A percentile compares a stretch with the other conserved stretches of the same genome.
Evolutionary conservation across 1,140 invertebrate species (phyloP).

Genomic region (Choristoneura fumiferana): DNA sequence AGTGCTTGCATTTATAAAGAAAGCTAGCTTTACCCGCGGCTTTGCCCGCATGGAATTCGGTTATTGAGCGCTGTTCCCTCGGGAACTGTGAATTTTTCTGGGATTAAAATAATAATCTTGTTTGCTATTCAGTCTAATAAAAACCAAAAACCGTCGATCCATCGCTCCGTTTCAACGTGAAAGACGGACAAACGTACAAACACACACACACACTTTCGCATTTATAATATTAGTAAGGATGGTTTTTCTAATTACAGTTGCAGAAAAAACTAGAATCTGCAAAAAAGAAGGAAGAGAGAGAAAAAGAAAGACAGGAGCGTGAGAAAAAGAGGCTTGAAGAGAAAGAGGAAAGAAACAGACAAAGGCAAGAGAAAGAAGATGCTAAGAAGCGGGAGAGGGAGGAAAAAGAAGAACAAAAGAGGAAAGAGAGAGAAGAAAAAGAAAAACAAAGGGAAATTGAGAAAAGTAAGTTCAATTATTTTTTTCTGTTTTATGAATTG

Average conservation of each 20-base stretch:
- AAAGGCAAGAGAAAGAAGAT: conserved; percentile 69
- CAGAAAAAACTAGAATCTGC: conserved; percentile 76
- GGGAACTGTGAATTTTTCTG: too few species aligned
- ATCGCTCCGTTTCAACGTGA: too few species aligned
- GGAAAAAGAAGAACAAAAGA: conserved; percentile 74
- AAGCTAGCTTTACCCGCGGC: too few species aligned
- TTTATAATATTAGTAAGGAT: too few species aligned
- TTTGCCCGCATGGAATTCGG: too few species aligned
- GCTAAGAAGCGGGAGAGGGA: conserved; percentile 56
- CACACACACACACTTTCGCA: too few species aligned
- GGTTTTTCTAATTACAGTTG: conserved; percentile 48
- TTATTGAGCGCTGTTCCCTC: too few species aligned
- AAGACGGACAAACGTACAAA: too few species aligned
- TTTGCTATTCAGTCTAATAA: too few species aligned
- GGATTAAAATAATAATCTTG: too few species aligned
- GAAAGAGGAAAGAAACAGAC: conserved; percentile 62
- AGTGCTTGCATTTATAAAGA: too few species aligned
- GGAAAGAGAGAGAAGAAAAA: conserved; percentile 78
- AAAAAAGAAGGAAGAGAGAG: conserved; percentile 67
- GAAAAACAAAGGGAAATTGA: conserved; percentile 73
- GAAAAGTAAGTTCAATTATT: conserved; percentile 51
- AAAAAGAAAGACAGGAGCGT: conserved; percentile 74
- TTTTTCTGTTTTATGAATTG: conserved; percentile 23
- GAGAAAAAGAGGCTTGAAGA: conserved; percentile 70
- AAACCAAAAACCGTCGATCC: too few species aligned